Percentiles rank a stretch among this genome's conserved stretches.
Conservation (phyloP, 2,113 vertebrate species). For the Mus pahari region DNA sequence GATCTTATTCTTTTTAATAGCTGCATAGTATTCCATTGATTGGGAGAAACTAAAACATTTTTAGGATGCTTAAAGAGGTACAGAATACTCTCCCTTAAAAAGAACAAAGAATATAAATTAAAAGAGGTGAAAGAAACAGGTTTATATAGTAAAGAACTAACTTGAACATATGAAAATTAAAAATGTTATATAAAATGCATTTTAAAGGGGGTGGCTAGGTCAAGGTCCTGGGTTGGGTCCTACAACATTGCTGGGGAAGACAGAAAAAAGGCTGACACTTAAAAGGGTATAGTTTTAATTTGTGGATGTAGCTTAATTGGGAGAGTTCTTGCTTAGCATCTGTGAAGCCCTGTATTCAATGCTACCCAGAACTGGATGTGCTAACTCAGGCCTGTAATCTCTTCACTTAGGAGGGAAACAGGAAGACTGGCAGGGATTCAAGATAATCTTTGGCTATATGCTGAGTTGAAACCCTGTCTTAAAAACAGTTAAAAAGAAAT, state of each 20-base stretch:
- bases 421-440: background rate
- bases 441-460: background rate
- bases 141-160: constrained; percentile 59
- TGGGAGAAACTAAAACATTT: constrained; percentile 44
- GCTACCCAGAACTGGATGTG: background rate
- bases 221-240: background rate
- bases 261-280: background rate
- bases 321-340: background rate
- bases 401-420: background rate
- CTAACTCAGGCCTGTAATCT: background rate
- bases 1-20: constrained; percentile 73
- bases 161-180: constrained; percentile 57
- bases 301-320: background rate
- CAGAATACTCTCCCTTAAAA: constrained; percentile 41
- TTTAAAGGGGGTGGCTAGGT: background rate
- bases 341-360: background rate
- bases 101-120: constrained; percentile 48
- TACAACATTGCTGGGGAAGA: background rate
- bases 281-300: background rate
- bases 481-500: background rate
- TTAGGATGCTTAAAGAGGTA: constrained; percentile 60
- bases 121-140: constrained; percentile 15
- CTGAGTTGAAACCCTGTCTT: background rate
- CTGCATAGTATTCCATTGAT: constrained; percentile 77
- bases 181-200: constrained; percentile 27